phyloP scores from a whole-genome alignment of 2,888 invertebrate genomes.

The Xestoiulus laeticollis region DNA sequence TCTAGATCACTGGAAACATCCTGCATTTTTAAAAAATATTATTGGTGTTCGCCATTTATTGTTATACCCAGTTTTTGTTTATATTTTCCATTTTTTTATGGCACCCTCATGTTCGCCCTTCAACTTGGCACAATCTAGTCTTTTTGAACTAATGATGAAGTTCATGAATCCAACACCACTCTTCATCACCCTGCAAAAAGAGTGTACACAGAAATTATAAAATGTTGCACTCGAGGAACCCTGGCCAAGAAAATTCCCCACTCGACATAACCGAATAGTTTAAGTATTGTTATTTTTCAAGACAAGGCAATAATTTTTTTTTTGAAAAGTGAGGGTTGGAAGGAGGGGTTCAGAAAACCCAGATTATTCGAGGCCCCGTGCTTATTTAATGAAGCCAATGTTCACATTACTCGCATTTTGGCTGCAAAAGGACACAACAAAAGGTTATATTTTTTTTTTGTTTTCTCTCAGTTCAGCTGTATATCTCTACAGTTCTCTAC shows the following conservation, averaged over 20 bases:
- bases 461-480: neutral
- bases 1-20: too few relatives aligned
- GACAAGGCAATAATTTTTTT: neutral
- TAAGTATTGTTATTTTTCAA: neutral
- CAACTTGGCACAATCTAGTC: slow-evolving; percentile 32
- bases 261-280: slow-evolving; percentile 37
- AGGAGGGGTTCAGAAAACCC: neutral
- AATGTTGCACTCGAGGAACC: neutral
- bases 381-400: slow-evolving; percentile 47
- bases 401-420: slow-evolving; percentile 47
- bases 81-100: neutral
- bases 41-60: neutral
- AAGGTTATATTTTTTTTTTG: neutral
- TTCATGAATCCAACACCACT: slow-evolving; percentile 19
- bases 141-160: slow-evolving; percentile 21
- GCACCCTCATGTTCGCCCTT: neutral
- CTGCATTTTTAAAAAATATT: too few relatives aligned
- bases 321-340: neutral
- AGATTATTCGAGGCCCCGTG: slow-evolving; percentile 35
- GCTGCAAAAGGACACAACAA: slow-evolving; percentile 13
- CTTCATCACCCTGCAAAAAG: neutral
- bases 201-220: neutral
- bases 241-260: neutral
- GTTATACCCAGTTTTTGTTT: slow-evolving; percentile 1
- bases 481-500: neutral